These are phyloP conservation scores for Zhuqinia jingwanae DNA, from an alignment of 2,888 invertebrate genomes.

Conservation along the genomic window DNA sequence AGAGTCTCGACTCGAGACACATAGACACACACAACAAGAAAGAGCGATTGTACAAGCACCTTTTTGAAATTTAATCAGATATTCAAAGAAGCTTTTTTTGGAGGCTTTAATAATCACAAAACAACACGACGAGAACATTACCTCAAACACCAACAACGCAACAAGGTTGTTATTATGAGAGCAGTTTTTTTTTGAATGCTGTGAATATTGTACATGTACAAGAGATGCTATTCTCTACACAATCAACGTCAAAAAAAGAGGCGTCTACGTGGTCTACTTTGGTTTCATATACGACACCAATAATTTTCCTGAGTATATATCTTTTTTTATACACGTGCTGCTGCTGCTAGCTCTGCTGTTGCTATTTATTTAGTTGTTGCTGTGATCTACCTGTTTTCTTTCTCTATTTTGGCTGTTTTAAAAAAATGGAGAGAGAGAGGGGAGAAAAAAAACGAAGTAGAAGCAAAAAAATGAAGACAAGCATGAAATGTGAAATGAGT, in stretches of 20 bases:
- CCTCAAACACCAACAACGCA: not conserved
- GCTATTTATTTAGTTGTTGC: not conserved
- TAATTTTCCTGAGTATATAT: not conserved
- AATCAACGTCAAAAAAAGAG: not conserved
- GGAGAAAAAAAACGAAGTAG: not conserved
- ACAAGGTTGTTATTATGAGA: no score
- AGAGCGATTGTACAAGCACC: not conserved
- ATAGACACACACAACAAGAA: no score
- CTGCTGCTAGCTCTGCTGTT: not conserved
- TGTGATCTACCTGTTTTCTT: slow-evolving; percentile 57
- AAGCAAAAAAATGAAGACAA: not conserved
- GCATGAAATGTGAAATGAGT: slow-evolving; percentile 5
- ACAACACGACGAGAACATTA: no score
- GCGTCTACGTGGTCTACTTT: slow-evolving; percentile 13
- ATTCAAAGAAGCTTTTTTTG: slow-evolving; percentile 1
- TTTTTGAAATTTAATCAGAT: slow-evolving; percentile 48
- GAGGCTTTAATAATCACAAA: not conserved
- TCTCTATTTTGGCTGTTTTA: not conserved
- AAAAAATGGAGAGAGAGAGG: no score
- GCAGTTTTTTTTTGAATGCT: no score
- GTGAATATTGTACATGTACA: not conserved
- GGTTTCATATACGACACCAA: not conserved
- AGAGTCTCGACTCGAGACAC: not conserved
- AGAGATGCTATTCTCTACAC: not conserved
- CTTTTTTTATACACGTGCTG: slow-evolving; percentile 4